Conservation (phyloP, 2,113 vertebrate genomes). For the Archocentrus centrarchus region DNA sequence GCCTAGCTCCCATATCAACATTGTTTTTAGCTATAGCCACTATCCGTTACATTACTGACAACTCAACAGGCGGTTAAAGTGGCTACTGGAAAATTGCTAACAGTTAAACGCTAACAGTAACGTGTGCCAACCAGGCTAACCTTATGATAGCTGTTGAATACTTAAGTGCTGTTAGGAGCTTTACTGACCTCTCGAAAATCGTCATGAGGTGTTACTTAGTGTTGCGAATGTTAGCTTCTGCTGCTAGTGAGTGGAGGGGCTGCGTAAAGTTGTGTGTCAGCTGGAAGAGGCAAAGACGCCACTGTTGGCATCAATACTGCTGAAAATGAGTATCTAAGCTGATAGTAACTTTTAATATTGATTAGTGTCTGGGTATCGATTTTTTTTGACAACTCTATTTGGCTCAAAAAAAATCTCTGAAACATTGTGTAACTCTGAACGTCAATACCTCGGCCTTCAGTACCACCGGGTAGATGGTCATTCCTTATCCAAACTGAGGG, state of each 20-base stretch:
- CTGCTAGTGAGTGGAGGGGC: rapidly evolving
- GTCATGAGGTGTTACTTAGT: not conserved
- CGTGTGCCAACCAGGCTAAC: not conserved
- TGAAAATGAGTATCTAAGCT: not conserved
- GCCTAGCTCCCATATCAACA: not conserved
- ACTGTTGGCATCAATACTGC: not conserved
- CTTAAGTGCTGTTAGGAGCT: not conserved
- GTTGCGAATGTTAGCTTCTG: not conserved
- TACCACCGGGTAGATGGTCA: not conserved
- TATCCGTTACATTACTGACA: not conserved
- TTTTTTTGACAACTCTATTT: not conserved
- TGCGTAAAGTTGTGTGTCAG: not conserved
- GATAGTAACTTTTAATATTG: no score
- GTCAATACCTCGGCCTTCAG: not conserved
- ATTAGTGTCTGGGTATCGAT: not conserved
- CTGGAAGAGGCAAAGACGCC: not conserved
- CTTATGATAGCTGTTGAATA: not conserved
- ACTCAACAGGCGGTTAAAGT: not conserved
- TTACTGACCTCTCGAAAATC: not conserved
- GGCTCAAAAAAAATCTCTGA: not conserved
- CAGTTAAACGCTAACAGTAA: not conserved
- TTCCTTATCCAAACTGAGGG: not conserved
- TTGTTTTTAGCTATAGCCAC: not conserved
- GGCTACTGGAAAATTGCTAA: not conserved
- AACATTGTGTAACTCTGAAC: not conserved